phyloP scores from a whole-genome alignment of 2,113 vertebrate species.

The Paradisaea rubra region DNA sequence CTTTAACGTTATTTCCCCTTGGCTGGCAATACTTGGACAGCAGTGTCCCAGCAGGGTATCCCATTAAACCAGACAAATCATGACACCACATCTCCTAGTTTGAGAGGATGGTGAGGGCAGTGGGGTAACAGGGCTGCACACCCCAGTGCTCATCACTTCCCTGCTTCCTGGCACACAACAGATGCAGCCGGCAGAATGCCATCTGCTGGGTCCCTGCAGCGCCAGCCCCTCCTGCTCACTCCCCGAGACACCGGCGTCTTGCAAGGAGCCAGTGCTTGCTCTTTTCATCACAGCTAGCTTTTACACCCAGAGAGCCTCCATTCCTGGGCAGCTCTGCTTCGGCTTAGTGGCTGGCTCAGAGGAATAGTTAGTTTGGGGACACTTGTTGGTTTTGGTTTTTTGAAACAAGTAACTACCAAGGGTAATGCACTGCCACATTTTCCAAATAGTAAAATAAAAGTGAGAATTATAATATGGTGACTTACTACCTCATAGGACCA shows the following conservation, averaged over 20 bases:
- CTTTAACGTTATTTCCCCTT: background rate
- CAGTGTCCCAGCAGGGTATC: background rate
- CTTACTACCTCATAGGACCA: background rate
- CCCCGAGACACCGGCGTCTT: fast-evolving
- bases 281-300: background rate
- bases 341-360: background rate
- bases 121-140: background rate
- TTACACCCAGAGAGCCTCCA: fast-evolving
- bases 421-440: background rate
- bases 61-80: background rate
- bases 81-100: background rate
- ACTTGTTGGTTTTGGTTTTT: background rate
- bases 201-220: fast-evolving
- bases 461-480: background rate
- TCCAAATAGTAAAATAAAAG: background rate
- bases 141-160: background rate
- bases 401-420: background rate
- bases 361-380: background rate
- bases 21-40: background rate
- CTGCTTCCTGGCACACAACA: background rate
- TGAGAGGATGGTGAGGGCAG: background rate
- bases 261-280: background rate
- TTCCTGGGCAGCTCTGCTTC: background rate
- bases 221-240: fast-evolving
- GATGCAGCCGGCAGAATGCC: background rate